These are phyloP conservation scores for Erythrocebus patas DNA, from an alignment of 2,113 vertebrate genomes.

Conservation along the genomic window DNA sequence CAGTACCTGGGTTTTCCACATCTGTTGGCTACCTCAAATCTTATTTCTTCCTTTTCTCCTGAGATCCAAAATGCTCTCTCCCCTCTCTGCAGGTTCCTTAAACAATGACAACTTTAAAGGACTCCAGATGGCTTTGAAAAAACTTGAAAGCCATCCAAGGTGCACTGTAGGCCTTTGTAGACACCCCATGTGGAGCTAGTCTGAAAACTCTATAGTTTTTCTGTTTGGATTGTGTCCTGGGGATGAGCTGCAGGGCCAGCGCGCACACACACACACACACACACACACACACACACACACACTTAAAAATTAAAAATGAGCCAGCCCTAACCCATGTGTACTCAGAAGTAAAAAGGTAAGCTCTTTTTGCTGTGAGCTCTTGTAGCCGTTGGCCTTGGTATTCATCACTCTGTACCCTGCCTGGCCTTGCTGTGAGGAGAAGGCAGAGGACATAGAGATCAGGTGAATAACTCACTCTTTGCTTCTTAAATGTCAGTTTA, in stretches of 20 bases:
- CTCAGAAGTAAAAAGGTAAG: not conserved
- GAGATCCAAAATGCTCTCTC: not conserved
- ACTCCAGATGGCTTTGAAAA: constrained; percentile 69
- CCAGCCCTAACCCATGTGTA: not conserved
- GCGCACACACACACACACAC: not conserved
- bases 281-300: not conserved
- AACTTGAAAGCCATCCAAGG: constrained; percentile 66
- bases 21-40: constrained; percentile 36
- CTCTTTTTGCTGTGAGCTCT: not conserved
- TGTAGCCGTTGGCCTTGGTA: not conserved
- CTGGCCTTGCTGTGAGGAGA: not conserved
- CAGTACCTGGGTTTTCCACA: not conserved
- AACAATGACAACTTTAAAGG: constrained; percentile 70
- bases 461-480: not conserved
- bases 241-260: not conserved
- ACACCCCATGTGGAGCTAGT: constrained; percentile 46
- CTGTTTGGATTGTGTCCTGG: constrained; percentile 59
- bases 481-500: not conserved
- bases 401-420: not conserved
- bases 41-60: constrained; percentile 26
- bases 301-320: not conserved
- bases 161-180: constrained; percentile 53
- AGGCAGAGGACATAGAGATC: not conserved
- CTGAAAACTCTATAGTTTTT: constrained; percentile 46
- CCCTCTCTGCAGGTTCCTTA: constrained; percentile 32